Evolutionary conservation across 2,797 vertebrate species (phyloP), one percentile per base, ranked within the genome.

Genomic region (Oreochromis grahami): DNA sequence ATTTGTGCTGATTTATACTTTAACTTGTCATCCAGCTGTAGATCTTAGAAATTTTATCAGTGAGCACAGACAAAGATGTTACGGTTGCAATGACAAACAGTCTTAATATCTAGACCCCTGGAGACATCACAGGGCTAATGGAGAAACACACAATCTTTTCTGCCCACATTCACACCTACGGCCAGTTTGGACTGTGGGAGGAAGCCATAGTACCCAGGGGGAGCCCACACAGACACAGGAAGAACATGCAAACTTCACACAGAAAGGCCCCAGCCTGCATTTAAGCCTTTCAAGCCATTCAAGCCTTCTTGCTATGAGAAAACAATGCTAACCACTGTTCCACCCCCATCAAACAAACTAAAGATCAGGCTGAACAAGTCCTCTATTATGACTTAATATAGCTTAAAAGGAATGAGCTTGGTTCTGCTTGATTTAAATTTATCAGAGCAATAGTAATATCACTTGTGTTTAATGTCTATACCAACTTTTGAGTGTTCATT

Each of bases 321-420:
- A 72, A 29, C 68, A 32, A 19, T 19, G 43, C 1, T 1, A 72
- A 72, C 24, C 10, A 48, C 68, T 72, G 68, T 8, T 19, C 68
- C 3, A 72, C 43, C 68, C 68, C 24, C 4, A 72, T 70, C 24
- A 0, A 45, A 17, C 14, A 43, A 70, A 0, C 4, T 36, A 60
- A 24, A 12, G 43, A 72, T 72, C 68, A 29, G 15, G 41, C 15
- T 29, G 41, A 72, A 48, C 15, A 48, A 48, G 14, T 48, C 43
- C 0, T 48, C 43, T 3, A 11, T 48, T 72, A 32, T 48, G 43
- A 48, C 3, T 19, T 29, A 72, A 72, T 72, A 48, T 29, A 29
- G 8, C 41, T 70, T 70, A 45, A 70, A 29, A 70, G 15, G 41
- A 70, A 43, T 26, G 13, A 26, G 8, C 21, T 45, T 43, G 14